Base-by-base conservation (phyloP, 2,888 invertebrate genomes). In the Opisthograptis luteolata region DNA sequence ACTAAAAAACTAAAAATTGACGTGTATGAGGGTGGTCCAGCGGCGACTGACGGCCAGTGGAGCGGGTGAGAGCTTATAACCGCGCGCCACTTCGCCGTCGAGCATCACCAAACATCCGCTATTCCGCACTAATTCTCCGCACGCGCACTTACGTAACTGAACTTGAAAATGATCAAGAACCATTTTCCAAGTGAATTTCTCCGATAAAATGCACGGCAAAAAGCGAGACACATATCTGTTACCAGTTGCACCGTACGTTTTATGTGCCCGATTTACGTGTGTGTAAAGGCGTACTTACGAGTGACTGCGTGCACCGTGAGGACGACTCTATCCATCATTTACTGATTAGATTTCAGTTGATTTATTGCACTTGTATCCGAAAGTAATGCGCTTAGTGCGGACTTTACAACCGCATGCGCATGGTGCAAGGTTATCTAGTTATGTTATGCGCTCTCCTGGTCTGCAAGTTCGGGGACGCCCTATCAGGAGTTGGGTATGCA, bases 131-230 rank as follows among this genome's bases (percentile, higher is more conserved):
- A 89, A 81, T 91, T 91, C 91, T 83, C 83, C 77, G 81, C 88
- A 89, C 87, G 87, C 88, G 84, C 74, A 79, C 90, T 91, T 91
- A 91, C 68, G 87, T 91, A 91, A 91, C 86, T 88, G 90, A 90
- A 91, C 91, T 91, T 91, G 89, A 91, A 90, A 85, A 90, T 89
- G 81, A 86, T 87, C 84, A 76, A 86, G 86, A 88, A 88, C 82
- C 79, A 84, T 90, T 91, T 91, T 90, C 90, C 87, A 91, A 87
- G 84, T 79, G 81, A 90, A 90, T 91, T 91, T 91, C 91, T 89
- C 91, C 89, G 71, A 87, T 88, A 88, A 88, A 90, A 91, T 91
- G 89, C 77, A 78, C 73, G 68, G 73, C 75, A 91, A 91, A 90
- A 90, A 90, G 79, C 76, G 73, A 84, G 77, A 79, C 79, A 78